Base-by-base conservation (phyloP, 2,888 invertebrate genomes). In the Litoditis marina region DNA sequence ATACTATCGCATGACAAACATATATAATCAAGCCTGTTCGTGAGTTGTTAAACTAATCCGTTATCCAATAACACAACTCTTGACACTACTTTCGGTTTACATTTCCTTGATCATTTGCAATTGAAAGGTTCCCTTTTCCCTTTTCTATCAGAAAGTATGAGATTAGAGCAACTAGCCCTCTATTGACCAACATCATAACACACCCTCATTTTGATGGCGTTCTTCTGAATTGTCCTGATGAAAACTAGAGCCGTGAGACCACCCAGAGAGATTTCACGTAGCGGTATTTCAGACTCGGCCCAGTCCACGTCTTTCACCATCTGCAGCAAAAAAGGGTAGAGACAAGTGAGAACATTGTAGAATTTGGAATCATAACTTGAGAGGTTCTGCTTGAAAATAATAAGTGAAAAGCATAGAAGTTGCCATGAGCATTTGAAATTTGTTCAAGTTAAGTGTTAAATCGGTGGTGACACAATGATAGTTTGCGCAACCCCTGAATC, bases 171-270 rank as follows among this genome's bases (percentile, higher is more conserved):
- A n/a, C n/a, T n/a, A n/a, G n/a, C n/a, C n/a, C n/a, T 36, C n/a
- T 36, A 36, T 36, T n/a, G 39, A 36, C 11, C 11, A 36, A 5
- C 42, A 8, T 13, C 7, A 47, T 46, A 31, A 8, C n/a, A 36
- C 82, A 89, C 89, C 73, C 94, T 87, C 87, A 93, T 94, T 83
- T 94, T 90, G 66, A 94, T 88, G 89, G 96, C 94, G 83, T 98
- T 98, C 86, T 92, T 94, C 83, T 98, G 96, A 78, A 98, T 90
- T 6, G 95, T 95, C 65, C 96, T 87, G 31, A 94, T 90, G n/a
- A 98, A 90, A 2, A 98, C 93, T 57, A 96, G 86, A 62, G 96
- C 91, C 78, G 93, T 88, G 16, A 98, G 87, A 6, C 96, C 95
- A 4, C 96, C 96, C 7, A 98, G 86, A 0, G 94, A 91, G 74